These are phyloP conservation scores for Motacilla tschutschensis DNA, from an alignment of 2,113 vertebrate species.

Conservation along the genomic window DNA sequence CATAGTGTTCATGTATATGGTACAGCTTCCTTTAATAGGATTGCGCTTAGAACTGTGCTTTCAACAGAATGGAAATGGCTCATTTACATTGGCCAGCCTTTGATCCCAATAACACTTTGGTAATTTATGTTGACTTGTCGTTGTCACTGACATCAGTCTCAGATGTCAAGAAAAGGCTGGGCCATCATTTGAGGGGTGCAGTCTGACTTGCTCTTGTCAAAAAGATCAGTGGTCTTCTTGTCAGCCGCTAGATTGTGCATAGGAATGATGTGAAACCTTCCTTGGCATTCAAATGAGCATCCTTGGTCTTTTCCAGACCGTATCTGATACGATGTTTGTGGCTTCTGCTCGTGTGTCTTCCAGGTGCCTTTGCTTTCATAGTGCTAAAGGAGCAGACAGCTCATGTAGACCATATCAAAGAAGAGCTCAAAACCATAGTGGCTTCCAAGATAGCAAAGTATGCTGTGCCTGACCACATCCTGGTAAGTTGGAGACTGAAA, in stretches of 20 bases:
- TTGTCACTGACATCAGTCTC: neutral
- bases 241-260: neutral
- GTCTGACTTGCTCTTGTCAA: neutral
- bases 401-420: slow-evolving; percentile 53
- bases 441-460: slow-evolving; percentile 89
- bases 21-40: neutral
- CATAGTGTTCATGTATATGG: neutral
- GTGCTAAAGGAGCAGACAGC: slow-evolving; percentile 78
- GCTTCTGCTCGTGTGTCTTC: slow-evolving; percentile 8
- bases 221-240: neutral
- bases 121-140: neutral
- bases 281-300: neutral
- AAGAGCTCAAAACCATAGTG: slow-evolving; percentile 79
- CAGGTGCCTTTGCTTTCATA: slow-evolving; percentile 89
- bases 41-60: neutral
- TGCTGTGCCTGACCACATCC: slow-evolving; percentile 86
- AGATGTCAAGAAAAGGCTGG: neutral
- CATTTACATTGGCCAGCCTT: neutral
- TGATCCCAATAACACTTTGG: neutral
- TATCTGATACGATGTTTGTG: neutral
- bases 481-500: slow-evolving; percentile 74
- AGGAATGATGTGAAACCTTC: neutral
- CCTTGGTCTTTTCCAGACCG: neutral
- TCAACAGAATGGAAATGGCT: neutral
- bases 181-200: neutral